A percentile compares a stretch with the other conserved stretches of the same genome.
These are phyloP conservation scores for Amblyornis subalaris DNA, from an alignment of 2,113 vertebrate genomes.

Conservation along the genomic window DNA sequence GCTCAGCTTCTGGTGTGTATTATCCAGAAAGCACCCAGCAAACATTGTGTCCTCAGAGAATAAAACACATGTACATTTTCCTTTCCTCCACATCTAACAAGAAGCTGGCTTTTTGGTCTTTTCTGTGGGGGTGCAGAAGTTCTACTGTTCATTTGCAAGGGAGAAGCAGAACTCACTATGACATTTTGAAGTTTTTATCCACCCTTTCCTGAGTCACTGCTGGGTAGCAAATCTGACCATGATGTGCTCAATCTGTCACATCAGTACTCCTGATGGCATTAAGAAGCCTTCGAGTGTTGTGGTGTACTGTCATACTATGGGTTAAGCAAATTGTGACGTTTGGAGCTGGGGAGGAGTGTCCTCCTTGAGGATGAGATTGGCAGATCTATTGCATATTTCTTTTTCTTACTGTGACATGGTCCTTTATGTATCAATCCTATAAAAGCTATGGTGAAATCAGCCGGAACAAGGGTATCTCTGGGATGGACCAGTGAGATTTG, in stretches of 20 bases:
- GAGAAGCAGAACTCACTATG: neutral
- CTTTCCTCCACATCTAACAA: neutral
- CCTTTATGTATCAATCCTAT: neutral
- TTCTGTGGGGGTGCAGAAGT: neutral
- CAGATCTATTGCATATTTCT: neutral
- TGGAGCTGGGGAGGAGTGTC: neutral
- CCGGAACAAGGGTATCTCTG: neutral
- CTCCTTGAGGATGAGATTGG: neutral
- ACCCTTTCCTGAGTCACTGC: neutral
- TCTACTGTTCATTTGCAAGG: neutral
- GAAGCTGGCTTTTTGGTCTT: neutral
- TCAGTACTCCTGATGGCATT: neutral
- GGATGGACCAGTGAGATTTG: neutral
- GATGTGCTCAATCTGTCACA: accelerated
- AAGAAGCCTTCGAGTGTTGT: accelerated
- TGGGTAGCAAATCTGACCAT: neutral
- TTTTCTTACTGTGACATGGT: neutral
- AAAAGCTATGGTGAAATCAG: neutral
- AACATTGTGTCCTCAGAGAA: neutral
- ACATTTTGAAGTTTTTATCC: neutral
- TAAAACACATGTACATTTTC: neutral
- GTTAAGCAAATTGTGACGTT: neutral
- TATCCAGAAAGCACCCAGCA: neutral
- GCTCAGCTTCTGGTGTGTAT: neutral
- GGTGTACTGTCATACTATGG: neutral